Evolutionary conservation across 2,888 invertebrate genomes (phyloP).

Genomic region (Diogma glabrata): DNA sequence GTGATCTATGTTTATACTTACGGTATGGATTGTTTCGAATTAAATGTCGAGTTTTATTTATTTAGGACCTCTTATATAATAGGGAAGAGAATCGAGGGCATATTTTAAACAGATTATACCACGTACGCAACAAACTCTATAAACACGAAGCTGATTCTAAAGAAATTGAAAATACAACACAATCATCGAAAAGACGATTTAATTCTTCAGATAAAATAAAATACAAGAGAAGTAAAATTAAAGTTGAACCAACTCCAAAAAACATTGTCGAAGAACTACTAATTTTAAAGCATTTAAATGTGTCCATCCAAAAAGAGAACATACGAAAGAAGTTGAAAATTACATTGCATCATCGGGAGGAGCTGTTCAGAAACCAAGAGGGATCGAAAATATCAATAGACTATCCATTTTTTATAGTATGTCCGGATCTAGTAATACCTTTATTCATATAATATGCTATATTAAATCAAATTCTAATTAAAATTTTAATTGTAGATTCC

Average conservation of each 20-base stretch:
- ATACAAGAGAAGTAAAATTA: neutral
- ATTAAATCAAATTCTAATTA: neutral
- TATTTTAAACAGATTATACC: neutral
- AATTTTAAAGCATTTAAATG: neutral
- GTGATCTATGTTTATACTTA: too few species aligned
- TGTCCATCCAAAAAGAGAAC: neutral
- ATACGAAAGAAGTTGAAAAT: slow-evolving; percentile 1
- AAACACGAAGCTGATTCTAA: neutral
- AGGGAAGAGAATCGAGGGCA: neutral
- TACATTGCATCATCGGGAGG: neutral
- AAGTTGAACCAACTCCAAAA: neutral
- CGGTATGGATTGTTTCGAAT: too few species aligned
- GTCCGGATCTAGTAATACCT: neutral
- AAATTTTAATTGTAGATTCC: neutral
- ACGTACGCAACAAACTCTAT: neutral
- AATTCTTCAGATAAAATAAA: neutral
- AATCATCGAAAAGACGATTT: neutral
- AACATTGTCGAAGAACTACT: neutral
- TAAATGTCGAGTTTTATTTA: too few species aligned
- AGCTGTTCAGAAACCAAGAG: neutral
- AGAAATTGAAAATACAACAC: neutral
- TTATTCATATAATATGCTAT: neutral
- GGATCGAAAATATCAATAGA: neutral
- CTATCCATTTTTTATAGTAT: neutral
- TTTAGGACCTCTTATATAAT: slow-evolving; percentile 3